Evolutionary conservation across 2,113 vertebrate genomes (phyloP), one percentile per base, ranked within the genome.

Genomic region (Dromas ardeola): DNA sequence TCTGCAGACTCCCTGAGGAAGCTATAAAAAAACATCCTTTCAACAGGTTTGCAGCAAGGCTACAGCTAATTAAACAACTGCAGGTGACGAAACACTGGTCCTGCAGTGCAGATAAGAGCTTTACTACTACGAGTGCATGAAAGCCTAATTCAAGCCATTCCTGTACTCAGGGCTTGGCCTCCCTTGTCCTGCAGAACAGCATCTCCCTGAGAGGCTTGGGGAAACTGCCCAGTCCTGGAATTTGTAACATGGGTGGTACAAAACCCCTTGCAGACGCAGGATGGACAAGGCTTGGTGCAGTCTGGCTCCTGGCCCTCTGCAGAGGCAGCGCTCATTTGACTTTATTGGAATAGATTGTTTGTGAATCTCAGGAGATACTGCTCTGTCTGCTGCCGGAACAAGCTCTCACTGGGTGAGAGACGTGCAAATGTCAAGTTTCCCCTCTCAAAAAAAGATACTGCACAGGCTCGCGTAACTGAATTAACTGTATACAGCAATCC

Each of bases 41-140:
- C 94, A 97, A 88, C 94, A 81, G 83, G 88, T 92, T 83, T 92
- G 87, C 94, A 95, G 88, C 81, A 90, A 82, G 59, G 85, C 86
- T 96, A 32, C 95, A 96, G 93, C 91, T 96, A 96, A 95, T 95
- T 95, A 90, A 96, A 91, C 87, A 81, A 43, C 26, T 76, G 95
- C 90, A 95, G 88, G 62, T 81, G 94, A 87, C 50, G 42, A 45
- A 55, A 87, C 74, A 32, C 69, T 66, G 66, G 66, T 88, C 91
- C 91, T 91, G 96, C 94, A 96, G 91, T 76, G 74, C 85, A 93
- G 91, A 32, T 69, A 88, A 22, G 67, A 91, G 61, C 81, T 76
- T 58, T 19, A 10, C 26, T 83, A 21, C 65, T 63, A 18, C 0
- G 3, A 65, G 53, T 14, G 27, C 71, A 58, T 1, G 53, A 43